phyloP scores from a whole-genome alignment of 1,140 invertebrate species.

The Trichoplusia ni region DNA sequence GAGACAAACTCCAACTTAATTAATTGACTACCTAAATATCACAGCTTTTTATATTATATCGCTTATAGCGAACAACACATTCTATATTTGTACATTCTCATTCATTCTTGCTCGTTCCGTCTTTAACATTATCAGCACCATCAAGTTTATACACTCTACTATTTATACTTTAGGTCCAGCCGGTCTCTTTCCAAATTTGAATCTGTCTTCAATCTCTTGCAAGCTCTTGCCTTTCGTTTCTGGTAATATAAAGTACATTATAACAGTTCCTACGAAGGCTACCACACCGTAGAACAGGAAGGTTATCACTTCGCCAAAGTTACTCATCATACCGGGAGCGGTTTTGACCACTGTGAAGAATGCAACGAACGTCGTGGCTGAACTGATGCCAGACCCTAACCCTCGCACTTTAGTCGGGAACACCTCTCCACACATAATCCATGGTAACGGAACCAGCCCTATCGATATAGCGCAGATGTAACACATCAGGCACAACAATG shows the following conservation, averaged over 20 bases:
- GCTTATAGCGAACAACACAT: conserved; percentile 8
- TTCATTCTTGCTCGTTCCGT: background rate
- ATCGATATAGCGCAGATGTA: conserved; percentile 83
- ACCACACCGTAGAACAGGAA: conserved; percentile 87
- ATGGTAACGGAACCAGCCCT: conserved; percentile 85
- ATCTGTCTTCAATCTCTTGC: conserved; percentile 87
- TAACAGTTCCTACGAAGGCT: conserved; percentile 84
- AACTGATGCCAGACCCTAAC: conserved; percentile 84
- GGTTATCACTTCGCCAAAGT: conserved; percentile 83
- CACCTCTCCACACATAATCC: conserved; percentile 86
- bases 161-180: conserved; percentile 33
- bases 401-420: conserved; percentile 83
- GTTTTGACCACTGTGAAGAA: conserved; percentile 89
- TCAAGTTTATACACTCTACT: background rate
- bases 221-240: conserved; percentile 91
- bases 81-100: conserved; percentile 10
- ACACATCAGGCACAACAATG: conserved; percentile 78
- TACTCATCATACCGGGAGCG: conserved; percentile 83
- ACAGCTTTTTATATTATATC: conserved; percentile 20
- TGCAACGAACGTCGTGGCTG: conserved; percentile 84
- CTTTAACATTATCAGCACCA: background rate
- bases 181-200: conserved; percentile 62
- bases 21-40: conserved; percentile 24
- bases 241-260: conserved; percentile 86
- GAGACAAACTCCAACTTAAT: background rate